Evolutionary conservation across 2,797 vertebrate species (phyloP).

Genomic region (Cyprinella venusta): DNA sequence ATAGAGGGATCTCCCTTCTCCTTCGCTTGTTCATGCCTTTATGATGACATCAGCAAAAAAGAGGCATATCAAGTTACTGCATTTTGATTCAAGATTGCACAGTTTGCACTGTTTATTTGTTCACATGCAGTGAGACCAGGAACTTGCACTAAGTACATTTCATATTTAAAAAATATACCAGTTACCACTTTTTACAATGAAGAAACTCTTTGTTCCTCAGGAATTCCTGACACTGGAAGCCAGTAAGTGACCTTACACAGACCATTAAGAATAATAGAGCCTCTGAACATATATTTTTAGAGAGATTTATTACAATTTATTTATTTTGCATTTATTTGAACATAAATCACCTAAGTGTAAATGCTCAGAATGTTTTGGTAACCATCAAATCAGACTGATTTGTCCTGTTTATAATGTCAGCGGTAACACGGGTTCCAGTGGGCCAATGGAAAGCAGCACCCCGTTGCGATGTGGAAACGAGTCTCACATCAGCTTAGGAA

Average conservation of each 20-base stretch:
- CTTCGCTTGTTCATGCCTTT: neutral
- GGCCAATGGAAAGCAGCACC: neutral
- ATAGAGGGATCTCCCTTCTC: neutral
- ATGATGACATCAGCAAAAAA: neutral
- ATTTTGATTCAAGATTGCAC: neutral
- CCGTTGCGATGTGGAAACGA: neutral
- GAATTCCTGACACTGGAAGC: too few species aligned
- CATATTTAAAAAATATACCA: neutral
- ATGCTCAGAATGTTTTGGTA: neutral
- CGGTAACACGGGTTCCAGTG: neutral
- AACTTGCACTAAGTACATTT: neutral
- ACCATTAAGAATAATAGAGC: neutral
- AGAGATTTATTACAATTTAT: neutral
- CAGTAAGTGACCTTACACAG: neutral
- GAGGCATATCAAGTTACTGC: neutral
- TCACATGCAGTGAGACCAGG: neutral
- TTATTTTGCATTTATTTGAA: neutral
- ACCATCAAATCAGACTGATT: neutral
- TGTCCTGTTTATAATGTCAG: neutral
- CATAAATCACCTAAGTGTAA: neutral
- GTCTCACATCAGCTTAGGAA: neutral
- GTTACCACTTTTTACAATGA: neutral
- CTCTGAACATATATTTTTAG: neutral
- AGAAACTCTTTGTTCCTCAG: slow-evolving; percentile 7
- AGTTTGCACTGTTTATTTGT: too few species aligned